Base-by-base conservation (phyloP, 2,797 vertebrate species). In the Manis pentadactyla region DNA sequence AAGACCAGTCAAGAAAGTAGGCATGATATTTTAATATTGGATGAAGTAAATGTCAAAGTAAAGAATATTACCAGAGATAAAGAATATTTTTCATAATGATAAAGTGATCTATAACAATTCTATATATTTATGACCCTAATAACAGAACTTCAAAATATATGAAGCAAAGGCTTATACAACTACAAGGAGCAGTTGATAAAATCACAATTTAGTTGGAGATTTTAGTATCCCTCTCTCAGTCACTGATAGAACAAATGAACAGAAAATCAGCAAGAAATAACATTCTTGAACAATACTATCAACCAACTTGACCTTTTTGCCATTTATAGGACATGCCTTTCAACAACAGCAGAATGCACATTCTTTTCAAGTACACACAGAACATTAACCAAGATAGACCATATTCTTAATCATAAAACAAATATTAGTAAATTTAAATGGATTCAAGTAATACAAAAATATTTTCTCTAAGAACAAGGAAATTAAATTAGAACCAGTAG, bases 41-140 rank as follows among this genome's bases (percentile, higher is more conserved):
- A 73, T 14, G 78, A 63, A 75, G n/a, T 75, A 61, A 57, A 69
- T 91, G 63, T 83, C 42, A 90, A 57, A 81, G 18, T 86, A 84
- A 85, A 93, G 77, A 84, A 90, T 79, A 74, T 84, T 71, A 90
- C 39, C 19, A 51, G 42, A 39, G 19, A 85, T 69, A 84, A 83
- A 78, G 46, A 69, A 61, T 75, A 34, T 86, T 90, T 86, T 90
- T 53, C 59, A 61, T 90, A 78, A 78, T 57, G 34, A 74, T 74
- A 86, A 86, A 90, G 10, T 51, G 34, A 31, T 82, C 66, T 49
- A 21, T 8, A 87, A 94, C 4, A 59, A 86, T 74, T n/a, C 39
- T 87, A 69, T 77, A 83, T 23, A 37, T 87, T 55, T 55, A 63
- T 79, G 34, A 87, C 27, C 57, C 51, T 61, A 71, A 61, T 69